Evolutionary conservation across 2,888 invertebrate species (phyloP), one percentile per base, ranked within the genome.

Genomic region (Chironomus riparius): DNA sequence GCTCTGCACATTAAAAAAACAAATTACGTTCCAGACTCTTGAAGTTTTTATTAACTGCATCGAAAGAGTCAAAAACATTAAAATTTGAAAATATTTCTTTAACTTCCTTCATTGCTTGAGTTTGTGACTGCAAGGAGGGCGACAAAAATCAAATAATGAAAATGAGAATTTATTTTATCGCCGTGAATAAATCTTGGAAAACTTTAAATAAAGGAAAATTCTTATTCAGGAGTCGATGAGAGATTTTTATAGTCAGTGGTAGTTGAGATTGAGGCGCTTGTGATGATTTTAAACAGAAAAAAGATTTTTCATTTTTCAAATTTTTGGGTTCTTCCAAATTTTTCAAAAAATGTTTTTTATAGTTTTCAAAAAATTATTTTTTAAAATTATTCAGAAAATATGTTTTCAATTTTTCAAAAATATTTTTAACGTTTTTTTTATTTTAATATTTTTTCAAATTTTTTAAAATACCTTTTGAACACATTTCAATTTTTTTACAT

Each of bases 41-140:
- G 70, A 70, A 70, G 3, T 72, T 56, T 72, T 71, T 72, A 72
- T 72, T 38, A 72, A 72, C 72, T 72, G 72, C 50, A 18, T 22
- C 72, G 72, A 72, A 72, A 72, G 61, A 72, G 72, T 72, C 72
- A 72, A 72, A 48, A 38, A 72, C 38, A 61, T 72, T 61, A 61
- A 72, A n/a, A n/a, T n/a, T n/a, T n/a, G n/a, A n/a, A 24, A 65
- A 65, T 24, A 65, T 2, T 15, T 15, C 15, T 15, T 56, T 56
- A 18, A 18, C 50, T 56, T 18, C n/a, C 56, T 56, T 15, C 5
- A 15, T 15, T 6, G 56, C 15, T 56, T 1, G 38, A 38, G 38
- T 4, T 7, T 38, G 38, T 38, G 38, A 38, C 38, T 38, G 38
- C 38, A 38, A 38, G 12, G 21, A 22, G 12, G 69, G 28, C 47